Evolutionary conservation across 2,888 invertebrate genomes (phyloP).

Genomic region (Parnassius orleans): DNA sequence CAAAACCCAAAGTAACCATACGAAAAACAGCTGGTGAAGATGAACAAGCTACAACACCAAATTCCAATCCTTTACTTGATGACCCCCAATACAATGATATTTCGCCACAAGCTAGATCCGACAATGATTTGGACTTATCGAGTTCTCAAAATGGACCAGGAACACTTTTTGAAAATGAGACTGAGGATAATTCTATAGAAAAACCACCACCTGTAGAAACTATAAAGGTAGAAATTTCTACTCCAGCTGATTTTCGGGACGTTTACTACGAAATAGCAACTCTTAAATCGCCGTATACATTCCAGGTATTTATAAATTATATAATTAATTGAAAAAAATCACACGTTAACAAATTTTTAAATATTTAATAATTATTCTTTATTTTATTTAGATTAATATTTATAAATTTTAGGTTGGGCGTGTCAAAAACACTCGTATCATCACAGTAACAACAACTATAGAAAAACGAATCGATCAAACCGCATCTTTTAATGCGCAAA

Average conservation of each 20-base stretch:
- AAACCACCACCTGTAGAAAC: conserved; percentile 87
- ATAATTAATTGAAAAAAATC: background rate
- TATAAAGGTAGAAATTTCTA: conserved; percentile 92
- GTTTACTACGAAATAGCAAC: conserved; percentile 95
- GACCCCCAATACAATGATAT: conserved; percentile 76
- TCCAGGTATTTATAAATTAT: conserved; percentile 83
- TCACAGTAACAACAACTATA: conserved; percentile 92
- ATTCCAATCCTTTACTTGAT: conserved; percentile 65
- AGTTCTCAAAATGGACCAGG: conserved; percentile 84
- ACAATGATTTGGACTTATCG: conserved; percentile 86
- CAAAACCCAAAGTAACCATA: conserved; percentile 91
- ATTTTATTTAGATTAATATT: conserved; percentile 6
- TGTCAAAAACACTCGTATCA: conserved; percentile 91
- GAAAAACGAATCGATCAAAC: conserved; percentile 88
- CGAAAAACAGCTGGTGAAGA: conserved; percentile 84
- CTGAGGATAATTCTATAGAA: conserved; percentile 84
- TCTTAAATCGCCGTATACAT: conserved; percentile 93
- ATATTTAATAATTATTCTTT: conserved; percentile 17
- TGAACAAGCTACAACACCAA: conserved; percentile 70
- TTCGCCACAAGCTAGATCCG: conserved; percentile 79
- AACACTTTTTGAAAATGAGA: conserved; percentile 81
- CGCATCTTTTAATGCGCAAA: conserved; percentile 74
- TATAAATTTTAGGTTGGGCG: conserved; percentile 85
- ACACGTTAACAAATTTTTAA: background rate
- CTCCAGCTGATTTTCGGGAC: conserved; percentile 91